Evolutionary conservation across 2,888 invertebrate genomes (phyloP), one percentile per base, ranked within the genome.

Genomic region (Rotaria magnacalcarata): DNA sequence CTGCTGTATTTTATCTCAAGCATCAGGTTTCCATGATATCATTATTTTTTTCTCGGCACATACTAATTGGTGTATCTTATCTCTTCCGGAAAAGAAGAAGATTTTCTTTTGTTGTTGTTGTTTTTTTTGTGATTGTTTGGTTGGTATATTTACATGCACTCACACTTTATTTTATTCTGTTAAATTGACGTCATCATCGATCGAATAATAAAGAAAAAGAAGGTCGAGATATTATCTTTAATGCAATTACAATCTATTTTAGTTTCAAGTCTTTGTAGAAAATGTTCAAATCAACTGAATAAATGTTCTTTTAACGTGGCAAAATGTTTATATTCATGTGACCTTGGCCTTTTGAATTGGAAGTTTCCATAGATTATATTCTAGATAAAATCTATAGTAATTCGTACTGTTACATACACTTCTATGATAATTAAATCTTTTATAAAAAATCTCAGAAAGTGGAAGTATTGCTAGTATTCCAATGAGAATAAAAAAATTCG

Each of bases 201-300:
- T 67, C 67, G 67, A 67, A 67, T 67, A 67, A 67, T 67, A 67
- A 67, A 67, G 34, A 34, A 67, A 60, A 60, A n/a, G 27, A 34
- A 67, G 14, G 1, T 67, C 34, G 27, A 16, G 52, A 52, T 16
- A 52, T 52, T 52, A 16, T 52, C 52, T 4, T 16, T 16, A 16
- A 16, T 52, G 16, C 11, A 52, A 52, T 52, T 52, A 14, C 56
- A 56, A 21, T 56, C 24, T 56, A 6, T 6, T 6, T 24, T 56
- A 21, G 21, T 56, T 52, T 14, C 52, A 8, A 52, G 52, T 52
- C 52, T 3, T 52, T 16, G 16, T 50, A 34, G 11, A 0, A 47
- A 47, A 10, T 11, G 7, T 11, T 47, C 11, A 47, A 10, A 47
- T 47, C 47, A 47, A 11, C 11, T 47, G 7, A 11, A 47, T 0